A percentile compares a stretch with the other conserved stretches of the same genome.
These are phyloP conservation scores for Tragelaphus scriptus DNA, from an alignment of 2,113 vertebrate species.

Conservation along the genomic window DNA sequence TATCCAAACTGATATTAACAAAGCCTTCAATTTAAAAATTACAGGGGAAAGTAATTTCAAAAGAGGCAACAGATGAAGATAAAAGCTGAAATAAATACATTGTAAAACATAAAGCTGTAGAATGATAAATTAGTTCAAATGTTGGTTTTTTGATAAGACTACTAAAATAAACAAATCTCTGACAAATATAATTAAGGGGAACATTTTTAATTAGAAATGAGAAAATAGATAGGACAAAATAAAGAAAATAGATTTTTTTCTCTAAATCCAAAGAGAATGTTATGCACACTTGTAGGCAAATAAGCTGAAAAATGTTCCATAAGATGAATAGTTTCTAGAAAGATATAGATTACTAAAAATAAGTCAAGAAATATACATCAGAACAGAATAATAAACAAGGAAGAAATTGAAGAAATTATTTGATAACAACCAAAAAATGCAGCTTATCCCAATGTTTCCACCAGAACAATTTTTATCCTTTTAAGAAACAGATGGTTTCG, in stretches of 20 bases:
- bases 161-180: slow-evolving; percentile 41
- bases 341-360: not conserved
- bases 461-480: not conserved
- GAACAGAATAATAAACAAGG: not conserved
- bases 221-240: slow-evolving; percentile 40
- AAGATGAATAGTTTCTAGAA: slow-evolving; percentile 33
- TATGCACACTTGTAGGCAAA: not conserved
- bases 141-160: slow-evolving; percentile 43
- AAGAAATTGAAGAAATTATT: not conserved
- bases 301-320: slow-evolving; percentile 30
- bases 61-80: slow-evolving; percentile 32
- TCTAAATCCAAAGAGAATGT: slow-evolving; percentile 47
- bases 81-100: slow-evolving; percentile 31
- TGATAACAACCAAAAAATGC: not conserved
- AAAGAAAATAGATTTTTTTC: slow-evolving; percentile 25
- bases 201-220: slow-evolving; percentile 65
- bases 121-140: slow-evolving; percentile 37
- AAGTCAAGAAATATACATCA: not conserved
- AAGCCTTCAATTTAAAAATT: slow-evolving; percentile 33
- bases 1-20: not conserved
- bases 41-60: slow-evolving; percentile 12
- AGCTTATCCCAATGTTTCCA: not conserved
- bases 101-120: not conserved
- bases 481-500: not conserved
- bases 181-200: slow-evolving; percentile 54